Evolutionary conservation across 1,140 invertebrate species (phyloP).

Genomic region (Ridgeia piscesae): DNA sequence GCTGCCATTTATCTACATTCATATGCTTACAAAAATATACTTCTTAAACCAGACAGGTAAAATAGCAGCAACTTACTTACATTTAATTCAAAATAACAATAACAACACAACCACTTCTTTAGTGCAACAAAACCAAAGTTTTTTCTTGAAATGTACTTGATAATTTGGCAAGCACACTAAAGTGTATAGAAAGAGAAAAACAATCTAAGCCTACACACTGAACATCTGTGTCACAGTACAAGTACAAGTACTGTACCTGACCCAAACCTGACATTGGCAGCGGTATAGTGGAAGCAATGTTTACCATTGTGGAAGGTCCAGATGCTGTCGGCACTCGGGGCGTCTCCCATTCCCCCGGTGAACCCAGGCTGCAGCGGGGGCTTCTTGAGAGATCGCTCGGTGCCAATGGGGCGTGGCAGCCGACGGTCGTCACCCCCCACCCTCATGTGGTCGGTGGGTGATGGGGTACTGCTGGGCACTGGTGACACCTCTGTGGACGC

Average conservation of each 20-base stretch:
- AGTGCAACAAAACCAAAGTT: too few species aligned
- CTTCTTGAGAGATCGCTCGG: conserved; percentile 37
- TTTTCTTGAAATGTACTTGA: too few species aligned
- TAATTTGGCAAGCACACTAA: too few species aligned
- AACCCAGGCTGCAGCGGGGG: neutral
- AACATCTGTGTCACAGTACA: too few species aligned
- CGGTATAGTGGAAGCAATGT: neutral
- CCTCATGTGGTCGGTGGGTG: conserved; percentile 33
- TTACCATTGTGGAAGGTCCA: neutral
- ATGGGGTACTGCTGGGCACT: conserved; percentile 37
- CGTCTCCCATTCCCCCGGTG: conserved; percentile 1
- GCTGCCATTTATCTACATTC: too few species aligned
- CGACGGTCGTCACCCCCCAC: conserved; percentile 36
- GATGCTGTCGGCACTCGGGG: neutral
- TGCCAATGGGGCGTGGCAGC: conserved; percentile 46
- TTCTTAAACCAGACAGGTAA: too few species aligned
- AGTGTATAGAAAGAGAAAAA: too few species aligned
- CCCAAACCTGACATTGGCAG: neutral
- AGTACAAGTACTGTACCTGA: neutral
- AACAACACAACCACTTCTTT: too few species aligned
- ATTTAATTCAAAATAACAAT: too few species aligned
- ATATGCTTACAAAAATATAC: too few species aligned
- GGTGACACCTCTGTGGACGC: conserved; percentile 32
- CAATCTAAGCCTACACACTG: too few species aligned
- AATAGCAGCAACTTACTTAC: too few species aligned